Conservation (phyloP, 30 jellyfish, hydroid and myxozoan genomes). For the Phacellophora camtschatica region DNA sequence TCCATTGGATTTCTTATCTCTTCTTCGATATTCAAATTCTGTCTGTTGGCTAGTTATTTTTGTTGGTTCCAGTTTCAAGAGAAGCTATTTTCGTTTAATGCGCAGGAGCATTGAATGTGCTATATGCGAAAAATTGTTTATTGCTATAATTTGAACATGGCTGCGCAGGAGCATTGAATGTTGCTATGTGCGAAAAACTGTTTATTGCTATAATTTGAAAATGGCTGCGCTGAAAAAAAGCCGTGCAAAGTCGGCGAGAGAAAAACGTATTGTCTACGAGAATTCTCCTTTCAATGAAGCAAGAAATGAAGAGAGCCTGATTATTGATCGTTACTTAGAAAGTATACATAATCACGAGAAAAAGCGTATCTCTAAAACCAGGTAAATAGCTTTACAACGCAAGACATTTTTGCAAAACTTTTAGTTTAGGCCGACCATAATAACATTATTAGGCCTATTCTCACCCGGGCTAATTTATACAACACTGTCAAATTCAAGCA, state of each 20-base stretch:
- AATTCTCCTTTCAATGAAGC: background rate
- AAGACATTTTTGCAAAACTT: background rate
- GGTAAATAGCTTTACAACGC: background rate
- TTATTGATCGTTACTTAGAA: constrained; percentile 11
- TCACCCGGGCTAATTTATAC: too few species aligned
- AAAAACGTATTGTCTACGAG: background rate
- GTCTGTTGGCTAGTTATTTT: too few species aligned
- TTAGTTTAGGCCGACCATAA: too few species aligned
- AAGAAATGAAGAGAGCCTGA: background rate
- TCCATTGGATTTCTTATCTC: too few species aligned
- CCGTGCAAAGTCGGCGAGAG: constrained; percentile 32
- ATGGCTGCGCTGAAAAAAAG: constrained; percentile 15
- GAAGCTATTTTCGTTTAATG: too few species aligned
- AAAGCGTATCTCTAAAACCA: background rate
- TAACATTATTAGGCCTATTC: too few species aligned
- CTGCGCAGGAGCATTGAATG: constrained; percentile 20
- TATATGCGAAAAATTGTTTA: background rate
- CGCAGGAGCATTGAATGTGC: constrained; percentile 26
- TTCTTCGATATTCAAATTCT: too few species aligned
- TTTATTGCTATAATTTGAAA: background rate
- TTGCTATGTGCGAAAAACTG: constrained; percentile 12
- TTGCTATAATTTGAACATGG: background rate
- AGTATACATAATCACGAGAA: background rate
- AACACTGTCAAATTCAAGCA: too few species aligned
- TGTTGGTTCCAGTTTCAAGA: too few species aligned